phyloP scores from a whole-genome alignment of 1,140 invertebrate species.

The Carposina sasakii region DNA sequence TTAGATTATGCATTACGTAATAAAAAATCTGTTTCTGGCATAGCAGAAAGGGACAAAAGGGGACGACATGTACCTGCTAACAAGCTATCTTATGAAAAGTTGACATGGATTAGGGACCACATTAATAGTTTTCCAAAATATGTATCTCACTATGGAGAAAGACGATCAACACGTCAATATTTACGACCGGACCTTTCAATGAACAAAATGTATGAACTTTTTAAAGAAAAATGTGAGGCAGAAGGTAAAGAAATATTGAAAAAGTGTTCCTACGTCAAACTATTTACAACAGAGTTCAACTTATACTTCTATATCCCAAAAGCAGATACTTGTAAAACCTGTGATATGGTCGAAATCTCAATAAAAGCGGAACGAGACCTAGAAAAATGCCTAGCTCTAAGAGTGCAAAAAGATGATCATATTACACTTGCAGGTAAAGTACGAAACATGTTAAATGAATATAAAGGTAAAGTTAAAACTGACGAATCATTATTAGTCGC shows the following conservation, averaged over 20 bases:
- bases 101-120: slow-evolving; percentile 16
- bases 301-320: slow-evolving; percentile 15
- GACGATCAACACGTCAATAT: slow-evolving; percentile 17
- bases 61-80: slow-evolving; percentile 16
- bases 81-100: slow-evolving; percentile 20
- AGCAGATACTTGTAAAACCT: slow-evolving; percentile 18
- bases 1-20: slow-evolving; percentile 18
- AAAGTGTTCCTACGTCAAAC: slow-evolving; percentile 12
- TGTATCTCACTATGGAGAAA: slow-evolving; percentile 17
- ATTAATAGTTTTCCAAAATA: slow-evolving; percentile 20
- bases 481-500: slow-evolving; percentile 15
- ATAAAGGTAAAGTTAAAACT: slow-evolving; percentile 16
- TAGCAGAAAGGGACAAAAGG: slow-evolving; percentile 12
- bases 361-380: slow-evolving; percentile 13
- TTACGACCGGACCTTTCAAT: slow-evolving; percentile 16
- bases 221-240: slow-evolving; percentile 17
- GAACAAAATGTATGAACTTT: slow-evolving; percentile 21
- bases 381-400: slow-evolving; percentile 14
- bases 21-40: slow-evolving; percentile 17
- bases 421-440: slow-evolving; percentile 14
- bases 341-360: slow-evolving; percentile 14
- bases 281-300: slow-evolving; percentile 17
- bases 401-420: slow-evolving; percentile 13
- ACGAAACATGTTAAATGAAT: slow-evolving; percentile 11
- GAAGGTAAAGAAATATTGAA: slow-evolving; percentile 17